A percentile compares a stretch with the other conserved stretches of the same genome.
phyloP scores from a whole-genome alignment of 2,797 vertebrate genomes.

The Buceros bicornis region DNA sequence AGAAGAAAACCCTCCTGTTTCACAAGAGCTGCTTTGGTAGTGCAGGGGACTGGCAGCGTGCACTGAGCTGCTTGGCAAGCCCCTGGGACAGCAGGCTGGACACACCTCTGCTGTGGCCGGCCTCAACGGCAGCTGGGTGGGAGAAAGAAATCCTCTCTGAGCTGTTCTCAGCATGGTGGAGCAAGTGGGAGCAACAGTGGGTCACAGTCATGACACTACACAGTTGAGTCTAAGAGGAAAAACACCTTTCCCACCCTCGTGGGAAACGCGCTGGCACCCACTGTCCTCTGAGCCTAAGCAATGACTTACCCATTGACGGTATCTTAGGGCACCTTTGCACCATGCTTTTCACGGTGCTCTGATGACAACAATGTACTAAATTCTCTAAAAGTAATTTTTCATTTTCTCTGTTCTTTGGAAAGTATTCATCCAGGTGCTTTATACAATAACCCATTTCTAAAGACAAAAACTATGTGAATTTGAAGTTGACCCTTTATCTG shows the following conservation, averaged over 20 bases:
- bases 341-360: not conserved
- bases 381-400: not conserved
- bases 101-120: not conserved
- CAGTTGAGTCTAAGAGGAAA: not conserved
- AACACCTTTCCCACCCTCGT: not conserved
- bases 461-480: not conserved
- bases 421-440: not conserved
- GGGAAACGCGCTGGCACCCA: not conserved
- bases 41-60: not conserved
- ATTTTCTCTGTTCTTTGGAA: not conserved
- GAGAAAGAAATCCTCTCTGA: not conserved
- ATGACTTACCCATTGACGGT: not conserved
- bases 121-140: not conserved
- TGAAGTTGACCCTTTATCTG: not conserved
- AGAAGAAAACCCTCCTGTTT: not conserved
- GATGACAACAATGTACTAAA: not conserved
- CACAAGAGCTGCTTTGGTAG: not conserved
- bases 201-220: not conserved
- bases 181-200: rapidly evolving
- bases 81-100: not conserved
- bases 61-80: not conserved
- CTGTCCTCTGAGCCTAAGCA: not conserved
- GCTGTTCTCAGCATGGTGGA: not conserved
- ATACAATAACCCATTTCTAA: not conserved
- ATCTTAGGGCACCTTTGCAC: not conserved